These are phyloP conservation scores for Zenarchopterus dispar DNA, from an alignment of 2,797 vertebrate genomes.

Conservation along the genomic window DNA sequence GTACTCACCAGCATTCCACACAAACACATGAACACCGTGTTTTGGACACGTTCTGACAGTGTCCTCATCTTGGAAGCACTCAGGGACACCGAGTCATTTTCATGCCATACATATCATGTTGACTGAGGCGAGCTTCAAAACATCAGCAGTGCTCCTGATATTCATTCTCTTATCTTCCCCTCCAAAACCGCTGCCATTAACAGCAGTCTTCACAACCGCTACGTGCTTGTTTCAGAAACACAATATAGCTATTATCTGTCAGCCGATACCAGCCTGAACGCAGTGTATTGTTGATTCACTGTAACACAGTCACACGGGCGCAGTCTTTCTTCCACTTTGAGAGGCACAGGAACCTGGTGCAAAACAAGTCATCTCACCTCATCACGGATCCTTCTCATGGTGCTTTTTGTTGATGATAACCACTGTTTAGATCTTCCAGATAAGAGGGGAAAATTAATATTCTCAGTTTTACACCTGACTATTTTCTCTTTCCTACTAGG, in stretches of 20 bases:
- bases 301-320: conserved; percentile 34
- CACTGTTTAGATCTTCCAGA: conserved; percentile 54
- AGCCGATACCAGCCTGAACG: conserved; percentile 74
- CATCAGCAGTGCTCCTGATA: conserved; percentile 52
- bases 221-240: conserved; percentile 74
- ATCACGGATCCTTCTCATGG: conserved; percentile 43
- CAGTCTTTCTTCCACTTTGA: conserved; percentile 49
- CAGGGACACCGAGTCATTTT: conserved; percentile 59
- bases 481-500: conserved; percentile 28
- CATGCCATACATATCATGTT: conserved; percentile 56
- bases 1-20: neutral
- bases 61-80: conserved; percentile 36
- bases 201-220: conserved; percentile 58
- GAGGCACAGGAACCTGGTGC: conserved; percentile 43
- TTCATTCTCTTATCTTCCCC: conserved; percentile 68
- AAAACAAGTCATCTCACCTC: conserved; percentile 60
- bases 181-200: conserved; percentile 78
- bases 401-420: conserved; percentile 58
- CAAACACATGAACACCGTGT: conserved; percentile 22
- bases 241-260: conserved; percentile 80
- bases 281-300: conserved; percentile 65
- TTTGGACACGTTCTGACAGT: conserved; percentile 32
- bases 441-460: conserved; percentile 55
- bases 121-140: conserved; percentile 65
- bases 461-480: conserved; percentile 34